A percentile compares a stretch with the other conserved stretches of the same genome.
Conservation (phyloP, 1,140 invertebrate species). For the Heterodera schachtii region DNA sequence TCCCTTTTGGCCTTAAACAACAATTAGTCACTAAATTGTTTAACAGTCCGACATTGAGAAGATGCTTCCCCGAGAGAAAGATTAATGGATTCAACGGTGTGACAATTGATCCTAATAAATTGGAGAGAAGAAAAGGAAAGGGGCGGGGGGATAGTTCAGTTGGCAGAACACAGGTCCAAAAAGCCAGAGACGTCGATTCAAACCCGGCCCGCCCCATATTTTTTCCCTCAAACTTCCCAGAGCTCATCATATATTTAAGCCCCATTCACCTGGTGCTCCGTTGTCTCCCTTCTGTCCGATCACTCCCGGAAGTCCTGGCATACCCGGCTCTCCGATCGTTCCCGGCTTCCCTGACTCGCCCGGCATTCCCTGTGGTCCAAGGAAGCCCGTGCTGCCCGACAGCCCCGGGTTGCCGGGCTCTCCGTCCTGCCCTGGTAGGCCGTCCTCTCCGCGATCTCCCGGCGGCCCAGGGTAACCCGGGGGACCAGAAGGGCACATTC, state of each 20-base stretch:
- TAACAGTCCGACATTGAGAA: too few relatives aligned
- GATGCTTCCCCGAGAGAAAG: too few relatives aligned
- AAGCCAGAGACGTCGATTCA: too few relatives aligned
- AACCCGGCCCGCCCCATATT: too few relatives aligned
- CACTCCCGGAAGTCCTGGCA: conserved; percentile 28
- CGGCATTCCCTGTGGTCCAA: conserved; percentile 18
- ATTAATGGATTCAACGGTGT: too few relatives aligned
- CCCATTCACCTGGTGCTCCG: conserved; percentile 21
- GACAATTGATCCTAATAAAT: too few relatives aligned
- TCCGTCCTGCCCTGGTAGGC: conserved; percentile 15
- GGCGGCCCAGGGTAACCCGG: conserved; percentile 27
- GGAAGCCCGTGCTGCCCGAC: conserved; percentile 17
- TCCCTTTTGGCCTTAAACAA: conserved; percentile 25
- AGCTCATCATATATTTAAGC: neutral
- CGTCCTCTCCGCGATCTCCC: conserved; percentile 18
- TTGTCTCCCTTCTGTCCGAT: conserved; percentile 26
- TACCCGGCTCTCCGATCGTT: conserved; percentile 6
- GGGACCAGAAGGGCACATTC: conserved; percentile 31
- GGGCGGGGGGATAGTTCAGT: too few relatives aligned
- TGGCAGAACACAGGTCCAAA: neutral
- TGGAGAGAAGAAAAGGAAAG: too few relatives aligned
- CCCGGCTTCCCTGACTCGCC: conserved; percentile 23
- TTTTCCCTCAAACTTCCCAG: too few relatives aligned
- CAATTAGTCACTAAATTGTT: too few relatives aligned
- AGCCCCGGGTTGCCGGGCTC: conserved; percentile 23